Percentiles rank a stretch among this genome's conserved stretches.
phyloP scores from a whole-genome alignment of 1,140 invertebrate species.

The Oryctes rhinoceros region DNA sequence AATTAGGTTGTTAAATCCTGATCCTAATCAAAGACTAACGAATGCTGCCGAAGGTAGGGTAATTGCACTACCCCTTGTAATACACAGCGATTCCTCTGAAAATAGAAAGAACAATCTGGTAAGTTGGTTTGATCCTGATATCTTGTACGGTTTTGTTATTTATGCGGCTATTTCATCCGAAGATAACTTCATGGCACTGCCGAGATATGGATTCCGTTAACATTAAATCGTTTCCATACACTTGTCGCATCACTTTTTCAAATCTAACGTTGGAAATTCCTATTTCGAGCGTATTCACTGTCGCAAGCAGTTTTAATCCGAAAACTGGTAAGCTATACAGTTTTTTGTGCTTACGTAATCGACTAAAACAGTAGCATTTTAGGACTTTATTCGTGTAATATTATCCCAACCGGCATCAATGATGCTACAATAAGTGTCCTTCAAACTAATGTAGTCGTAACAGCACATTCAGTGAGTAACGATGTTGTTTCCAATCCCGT shows the following conservation, averaged over 20 bases:
- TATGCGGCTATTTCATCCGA: slow-evolving; percentile 42
- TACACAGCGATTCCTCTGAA: background rate
- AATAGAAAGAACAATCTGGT: slow-evolving; percentile 33
- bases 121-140: slow-evolving; percentile 20
- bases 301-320: slow-evolving; percentile 53
- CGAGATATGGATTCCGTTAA: background rate
- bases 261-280: slow-evolving; percentile 48
- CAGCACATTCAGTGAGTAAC: slow-evolving; percentile 51
- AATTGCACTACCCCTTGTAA: slow-evolving; percentile 10
- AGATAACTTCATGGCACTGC: slow-evolving; percentile 48
- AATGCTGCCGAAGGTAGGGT: background rate
- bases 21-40: slow-evolving; percentile 3
- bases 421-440: slow-evolving; percentile 47
- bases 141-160: slow-evolving; percentile 49
- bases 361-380: slow-evolving; percentile 32
- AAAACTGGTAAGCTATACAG: slow-evolving; percentile 50
- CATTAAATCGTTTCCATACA: slow-evolving; percentile 51
- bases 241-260: slow-evolving; percentile 54
- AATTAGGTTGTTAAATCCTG: slow-evolving; percentile 45
- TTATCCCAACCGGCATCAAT: slow-evolving; percentile 47
- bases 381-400: slow-evolving; percentile 58
- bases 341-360: background rate
- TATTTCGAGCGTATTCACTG: slow-evolving; percentile 50
- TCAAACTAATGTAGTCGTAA: slow-evolving; percentile 49
- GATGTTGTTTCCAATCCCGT: slow-evolving; percentile 50